phyloP scores from a whole-genome alignment of 92 coral and sea anemone genomes.

The Phenganax marumi region DNA sequence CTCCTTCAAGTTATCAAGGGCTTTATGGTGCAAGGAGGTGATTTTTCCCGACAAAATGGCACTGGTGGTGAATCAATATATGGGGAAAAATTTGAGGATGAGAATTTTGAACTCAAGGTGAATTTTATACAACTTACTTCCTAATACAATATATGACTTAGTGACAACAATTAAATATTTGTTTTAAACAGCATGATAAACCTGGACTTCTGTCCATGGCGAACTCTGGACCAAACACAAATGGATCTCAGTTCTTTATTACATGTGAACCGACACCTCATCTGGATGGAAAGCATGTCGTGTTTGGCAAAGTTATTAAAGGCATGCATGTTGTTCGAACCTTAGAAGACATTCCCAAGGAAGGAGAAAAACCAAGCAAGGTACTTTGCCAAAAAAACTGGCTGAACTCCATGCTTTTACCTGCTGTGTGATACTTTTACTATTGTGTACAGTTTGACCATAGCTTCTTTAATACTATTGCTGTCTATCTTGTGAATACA shows the following conservation, averaged over 20 bases:
- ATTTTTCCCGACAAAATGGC: constrained; percentile 78
- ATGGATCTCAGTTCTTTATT: constrained; percentile 94
- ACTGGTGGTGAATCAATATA: constrained; percentile 96
- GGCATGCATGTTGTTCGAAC: constrained; percentile 83
- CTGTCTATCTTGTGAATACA: no score
- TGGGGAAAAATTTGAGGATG: constrained; percentile 96
- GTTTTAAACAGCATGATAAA: constrained; percentile 65
- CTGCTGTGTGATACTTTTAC: not conserved
- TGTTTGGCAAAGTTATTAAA: constrained; percentile 83
- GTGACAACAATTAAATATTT: not conserved
- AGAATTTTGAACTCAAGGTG: constrained; percentile 81
- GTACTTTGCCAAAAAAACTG: constrained; percentile 29
- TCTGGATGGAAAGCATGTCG: constrained; percentile 92
- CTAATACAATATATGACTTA: not conserved
- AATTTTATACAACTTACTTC: not conserved
- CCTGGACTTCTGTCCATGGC: constrained; percentile 93
- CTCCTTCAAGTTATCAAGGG: constrained; percentile 72
- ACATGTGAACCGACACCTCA: constrained; percentile 72
- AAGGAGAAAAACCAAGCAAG: constrained; percentile 71
- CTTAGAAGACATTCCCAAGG: constrained; percentile 74
- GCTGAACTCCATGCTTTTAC: not conserved
- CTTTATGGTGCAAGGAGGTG: constrained; percentile 93
- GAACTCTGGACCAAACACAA: constrained; percentile 83
- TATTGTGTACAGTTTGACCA: not conserved
- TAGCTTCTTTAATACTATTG: no score